Conservation (phyloP, 2,888 invertebrate species). For the Deilephila elpenor region DNA sequence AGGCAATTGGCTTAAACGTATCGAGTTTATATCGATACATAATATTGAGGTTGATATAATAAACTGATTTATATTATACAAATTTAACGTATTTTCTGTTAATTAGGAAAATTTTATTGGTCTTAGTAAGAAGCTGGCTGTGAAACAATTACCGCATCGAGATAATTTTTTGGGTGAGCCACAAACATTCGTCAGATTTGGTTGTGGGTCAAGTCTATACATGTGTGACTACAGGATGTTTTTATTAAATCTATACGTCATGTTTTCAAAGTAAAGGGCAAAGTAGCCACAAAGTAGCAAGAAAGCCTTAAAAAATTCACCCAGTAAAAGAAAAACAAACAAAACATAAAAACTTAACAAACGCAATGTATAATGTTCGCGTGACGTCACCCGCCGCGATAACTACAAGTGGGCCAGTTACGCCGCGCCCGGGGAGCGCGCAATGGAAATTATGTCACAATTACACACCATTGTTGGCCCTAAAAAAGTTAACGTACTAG, state of each 20-base stretch:
- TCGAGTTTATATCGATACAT: not conserved
- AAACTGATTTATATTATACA: not conserved
- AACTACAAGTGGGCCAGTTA: conserved; percentile 15
- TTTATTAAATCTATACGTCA: too few relatives aligned
- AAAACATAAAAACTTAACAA: conserved; percentile 4
- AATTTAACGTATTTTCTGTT: too few relatives aligned
- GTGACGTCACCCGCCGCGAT: conserved; percentile 11
- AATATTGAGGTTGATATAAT: too few relatives aligned
- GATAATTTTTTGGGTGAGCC: too few relatives aligned
- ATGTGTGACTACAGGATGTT: too few relatives aligned
- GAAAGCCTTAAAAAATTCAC: not conserved
- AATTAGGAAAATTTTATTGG: too few relatives aligned
- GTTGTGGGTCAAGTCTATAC: too few relatives aligned
- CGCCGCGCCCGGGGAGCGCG: not conserved
- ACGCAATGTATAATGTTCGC: not conserved
- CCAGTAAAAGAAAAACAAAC: not conserved
- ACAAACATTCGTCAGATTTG: too few relatives aligned
- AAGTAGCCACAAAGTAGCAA: too few relatives aligned
- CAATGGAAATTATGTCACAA: conserved; percentile 8
- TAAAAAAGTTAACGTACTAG: not conserved
- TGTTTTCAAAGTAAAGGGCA: too few relatives aligned
- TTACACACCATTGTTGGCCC: conserved; percentile 14
- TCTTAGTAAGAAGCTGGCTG: too few relatives aligned
- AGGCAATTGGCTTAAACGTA: conserved; percentile 6
- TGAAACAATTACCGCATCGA: too few relatives aligned